phyloP scores from a whole-genome alignment of 2,888 invertebrate genomes.

The Zeuzera pyrina region DNA sequence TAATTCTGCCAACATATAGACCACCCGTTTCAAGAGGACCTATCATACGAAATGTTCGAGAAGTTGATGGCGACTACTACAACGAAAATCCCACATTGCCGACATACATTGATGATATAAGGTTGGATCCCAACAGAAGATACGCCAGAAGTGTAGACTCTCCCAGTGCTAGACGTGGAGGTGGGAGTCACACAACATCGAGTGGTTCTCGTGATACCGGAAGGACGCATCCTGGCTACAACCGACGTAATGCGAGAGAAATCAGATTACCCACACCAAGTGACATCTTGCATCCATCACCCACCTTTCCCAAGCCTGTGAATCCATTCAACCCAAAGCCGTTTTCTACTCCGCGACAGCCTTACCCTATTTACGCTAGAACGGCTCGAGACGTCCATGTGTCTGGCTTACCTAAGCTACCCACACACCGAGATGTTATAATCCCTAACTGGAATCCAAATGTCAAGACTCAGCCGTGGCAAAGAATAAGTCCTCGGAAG shows the following conservation, averaged over 20 bases:
- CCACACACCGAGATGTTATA: slow-evolving; percentile 25
- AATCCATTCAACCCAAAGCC: slow-evolving; percentile 9
- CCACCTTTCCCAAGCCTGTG: slow-evolving; percentile 3
- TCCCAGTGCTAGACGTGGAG: slow-evolving; percentile 9
- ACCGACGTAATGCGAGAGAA: slow-evolving; percentile 30
- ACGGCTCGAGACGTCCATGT: slow-evolving; percentile 14
- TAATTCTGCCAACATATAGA: background rate
- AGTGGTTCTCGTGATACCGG: slow-evolving; percentile 26
- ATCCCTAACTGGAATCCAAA: slow-evolving; percentile 37
- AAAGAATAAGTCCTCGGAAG: slow-evolving; percentile 19
- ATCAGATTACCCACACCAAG: slow-evolving; percentile 9
- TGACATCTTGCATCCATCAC: background rate
- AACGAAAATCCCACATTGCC: slow-evolving; percentile 24
- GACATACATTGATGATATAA: slow-evolving; percentile 24
- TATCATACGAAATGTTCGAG: background rate
- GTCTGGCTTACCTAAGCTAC: slow-evolving; percentile 12
- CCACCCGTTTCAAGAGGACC: background rate
- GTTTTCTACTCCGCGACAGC: slow-evolving; percentile 4
- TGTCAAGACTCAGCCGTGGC: slow-evolving; percentile 28
- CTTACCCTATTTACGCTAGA: slow-evolving; percentile 16
- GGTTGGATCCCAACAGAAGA: slow-evolving; percentile 14
- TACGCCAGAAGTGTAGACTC: slow-evolving; percentile 10
- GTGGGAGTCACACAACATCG: slow-evolving; percentile 21
- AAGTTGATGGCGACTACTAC: background rate
- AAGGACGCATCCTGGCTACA: slow-evolving; percentile 33